These are phyloP conservation scores for Tenthredo amoena DNA, from an alignment of 2,888 invertebrate genomes.

Conservation along the genomic window DNA sequence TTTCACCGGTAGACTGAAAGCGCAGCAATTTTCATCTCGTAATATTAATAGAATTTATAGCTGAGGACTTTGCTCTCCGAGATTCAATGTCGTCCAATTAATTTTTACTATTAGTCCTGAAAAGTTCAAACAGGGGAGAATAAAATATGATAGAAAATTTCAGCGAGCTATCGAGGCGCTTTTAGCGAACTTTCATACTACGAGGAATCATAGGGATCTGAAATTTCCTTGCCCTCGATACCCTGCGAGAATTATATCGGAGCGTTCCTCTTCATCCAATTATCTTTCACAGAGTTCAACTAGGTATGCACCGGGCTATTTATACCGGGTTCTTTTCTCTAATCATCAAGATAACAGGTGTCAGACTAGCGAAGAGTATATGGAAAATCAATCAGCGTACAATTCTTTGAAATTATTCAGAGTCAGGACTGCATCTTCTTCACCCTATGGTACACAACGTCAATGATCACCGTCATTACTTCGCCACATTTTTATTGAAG, in stretches of 20 bases:
- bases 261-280: not conserved
- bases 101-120: not conserved
- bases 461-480: conserved; percentile 18
- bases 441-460: not conserved
- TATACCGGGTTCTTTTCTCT: not conserved
- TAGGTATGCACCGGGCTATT: not conserved
- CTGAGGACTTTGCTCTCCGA: not conserved
- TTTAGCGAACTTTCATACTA: not conserved
- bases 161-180: not conserved
- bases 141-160: conserved; percentile 23
- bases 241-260: conserved; percentile 8
- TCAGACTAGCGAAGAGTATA: not conserved
- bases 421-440: not conserved
- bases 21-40: not conserved
- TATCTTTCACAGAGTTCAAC: not conserved
- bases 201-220: not conserved
- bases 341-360: conserved; percentile 32
- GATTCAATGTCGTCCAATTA: conserved; percentile 17
- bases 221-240: not conserved
- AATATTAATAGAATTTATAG: not conserved
- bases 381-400: conserved; percentile 1
- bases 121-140: not conserved
- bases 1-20: conserved; percentile 4
- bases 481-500: not conserved
- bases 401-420: conserved; percentile 25